phyloP scores from a whole-genome alignment of 1,140 invertebrate species.

The Gryon sp. region DNA sequence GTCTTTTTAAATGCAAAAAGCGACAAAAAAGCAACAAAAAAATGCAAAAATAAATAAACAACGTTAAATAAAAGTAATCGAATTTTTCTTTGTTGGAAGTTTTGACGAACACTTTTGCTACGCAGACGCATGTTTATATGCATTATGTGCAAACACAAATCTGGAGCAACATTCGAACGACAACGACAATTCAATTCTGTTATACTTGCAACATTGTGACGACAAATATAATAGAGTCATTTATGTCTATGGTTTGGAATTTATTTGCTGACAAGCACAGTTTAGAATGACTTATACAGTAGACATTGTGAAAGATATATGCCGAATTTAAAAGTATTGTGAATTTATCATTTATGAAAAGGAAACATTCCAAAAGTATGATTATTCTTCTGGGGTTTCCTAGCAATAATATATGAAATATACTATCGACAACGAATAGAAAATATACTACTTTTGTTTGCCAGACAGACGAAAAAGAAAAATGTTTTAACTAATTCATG shows the following conservation, averaged over 20 bases:
- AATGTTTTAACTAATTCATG: background rate
- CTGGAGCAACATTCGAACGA: slow-evolving; percentile 18
- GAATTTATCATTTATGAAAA: no score
- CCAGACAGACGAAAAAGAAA: background rate
- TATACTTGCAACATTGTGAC: slow-evolving; percentile 16
- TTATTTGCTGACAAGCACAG: slow-evolving; percentile 34
- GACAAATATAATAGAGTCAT: slow-evolving; percentile 47
- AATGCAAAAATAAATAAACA: slow-evolving; percentile 3
- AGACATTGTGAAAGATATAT: slow-evolving; percentile 1
- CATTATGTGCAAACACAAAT: slow-evolving; percentile 44
- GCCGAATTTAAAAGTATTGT: slow-evolving; percentile 14
- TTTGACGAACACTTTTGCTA: slow-evolving; percentile 3
- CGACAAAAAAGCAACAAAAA: slow-evolving; percentile 11
- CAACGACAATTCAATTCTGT: slow-evolving; percentile 24
- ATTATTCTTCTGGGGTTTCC: no score
- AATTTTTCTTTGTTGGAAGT: slow-evolving; percentile 4
- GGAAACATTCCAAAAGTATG: no score
- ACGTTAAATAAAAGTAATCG: background rate
- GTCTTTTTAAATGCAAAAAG: slow-evolving; percentile 8
- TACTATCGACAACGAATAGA: no score
- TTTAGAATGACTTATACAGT: slow-evolving; percentile 29
- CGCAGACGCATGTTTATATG: slow-evolving; percentile 21
- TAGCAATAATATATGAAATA: no score
- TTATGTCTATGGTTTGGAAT: slow-evolving; percentile 37
- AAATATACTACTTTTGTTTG: no score